A percentile compares a stretch with the other conserved stretches of the same genome.
phyloP scores from a whole-genome alignment of 2,113 vertebrate species.

The Hiodon tergisus region DNA sequence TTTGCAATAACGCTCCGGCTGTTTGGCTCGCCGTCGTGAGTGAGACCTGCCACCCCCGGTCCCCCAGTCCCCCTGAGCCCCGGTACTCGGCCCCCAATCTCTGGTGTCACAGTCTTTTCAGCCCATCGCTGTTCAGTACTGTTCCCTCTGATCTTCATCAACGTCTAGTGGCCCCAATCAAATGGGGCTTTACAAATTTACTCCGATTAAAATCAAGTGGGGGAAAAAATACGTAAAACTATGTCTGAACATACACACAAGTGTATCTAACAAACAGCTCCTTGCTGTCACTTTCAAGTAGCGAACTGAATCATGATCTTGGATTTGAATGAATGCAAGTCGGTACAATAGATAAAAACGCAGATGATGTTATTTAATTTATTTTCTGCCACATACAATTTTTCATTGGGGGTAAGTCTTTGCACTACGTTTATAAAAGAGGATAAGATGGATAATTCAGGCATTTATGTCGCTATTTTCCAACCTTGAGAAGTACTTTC shows the following conservation, averaged over 20 bases:
- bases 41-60: no score
- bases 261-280: not conserved
- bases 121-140: not conserved
- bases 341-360: not conserved
- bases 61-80: no score
- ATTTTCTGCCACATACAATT: not conserved
- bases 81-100: no score
- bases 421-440: not conserved
- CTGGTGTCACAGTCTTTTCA: no score
- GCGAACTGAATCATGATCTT: not conserved
- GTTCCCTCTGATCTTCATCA: constrained; percentile 5
- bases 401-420: not conserved
- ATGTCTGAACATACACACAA: not conserved
- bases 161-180: not conserved
- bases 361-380: not conserved
- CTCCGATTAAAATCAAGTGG: not conserved
- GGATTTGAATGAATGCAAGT: not conserved
- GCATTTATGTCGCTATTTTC: not conserved
- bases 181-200: not conserved
- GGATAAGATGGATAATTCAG: not conserved
- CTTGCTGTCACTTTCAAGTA: not conserved
- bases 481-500: not conserved
- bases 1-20: not conserved
- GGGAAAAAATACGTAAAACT: not conserved
- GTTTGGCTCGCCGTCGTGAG: not conserved